A percentile compares a stretch with the other conserved stretches of the same genome.
Evolutionary conservation across 2,888 invertebrate genomes (phyloP).

Genomic region (Meghimatium bilineatum): DNA sequence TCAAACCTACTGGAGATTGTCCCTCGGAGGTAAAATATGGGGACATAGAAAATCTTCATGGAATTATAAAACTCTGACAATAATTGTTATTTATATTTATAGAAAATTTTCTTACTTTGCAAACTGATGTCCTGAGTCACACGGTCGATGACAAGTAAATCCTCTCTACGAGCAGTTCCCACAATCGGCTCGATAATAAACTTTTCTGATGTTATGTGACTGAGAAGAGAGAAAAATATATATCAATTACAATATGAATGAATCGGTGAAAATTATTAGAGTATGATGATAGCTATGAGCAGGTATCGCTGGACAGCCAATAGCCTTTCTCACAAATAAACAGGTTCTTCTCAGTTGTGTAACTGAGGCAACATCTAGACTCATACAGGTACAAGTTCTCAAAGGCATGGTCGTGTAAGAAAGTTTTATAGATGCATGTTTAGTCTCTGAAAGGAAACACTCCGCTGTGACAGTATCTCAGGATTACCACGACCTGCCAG

Average conservation of each 20-base stretch:
- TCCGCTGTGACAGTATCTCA: no score
- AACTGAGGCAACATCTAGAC: not conserved
- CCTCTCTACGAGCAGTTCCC: slow-evolving; percentile 82
- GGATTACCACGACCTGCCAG: no score
- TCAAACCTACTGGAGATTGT: not conserved
- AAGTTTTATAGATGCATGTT: no score
- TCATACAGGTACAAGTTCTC: no score
- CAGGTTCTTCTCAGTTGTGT: no score
- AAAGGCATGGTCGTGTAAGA: no score
- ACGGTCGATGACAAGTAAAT: slow-evolving; percentile 90
- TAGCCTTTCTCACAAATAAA: not conserved
- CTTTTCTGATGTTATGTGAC: slow-evolving; percentile 90
- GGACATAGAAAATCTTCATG: not conserved
- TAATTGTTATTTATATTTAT: not conserved
- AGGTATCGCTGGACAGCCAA: not conserved
- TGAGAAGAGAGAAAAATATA: slow-evolving; percentile 78
- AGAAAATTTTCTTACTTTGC: slow-evolving; percentile 81
- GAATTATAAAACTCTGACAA: no score
- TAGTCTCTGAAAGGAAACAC: no score
- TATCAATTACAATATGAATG: no score
- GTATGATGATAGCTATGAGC: not conserved
- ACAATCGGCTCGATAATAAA: slow-evolving; percentile 88
- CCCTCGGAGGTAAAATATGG: not conserved
- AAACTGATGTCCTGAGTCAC: slow-evolving; percentile 83
- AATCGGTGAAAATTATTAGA: no score